Percentiles rank a stretch among this genome's conserved stretches.
These are phyloP conservation scores for Hypsibius dujardini DNA, from an alignment of 1,140 invertebrate genomes.

Conservation along the genomic window DNA sequence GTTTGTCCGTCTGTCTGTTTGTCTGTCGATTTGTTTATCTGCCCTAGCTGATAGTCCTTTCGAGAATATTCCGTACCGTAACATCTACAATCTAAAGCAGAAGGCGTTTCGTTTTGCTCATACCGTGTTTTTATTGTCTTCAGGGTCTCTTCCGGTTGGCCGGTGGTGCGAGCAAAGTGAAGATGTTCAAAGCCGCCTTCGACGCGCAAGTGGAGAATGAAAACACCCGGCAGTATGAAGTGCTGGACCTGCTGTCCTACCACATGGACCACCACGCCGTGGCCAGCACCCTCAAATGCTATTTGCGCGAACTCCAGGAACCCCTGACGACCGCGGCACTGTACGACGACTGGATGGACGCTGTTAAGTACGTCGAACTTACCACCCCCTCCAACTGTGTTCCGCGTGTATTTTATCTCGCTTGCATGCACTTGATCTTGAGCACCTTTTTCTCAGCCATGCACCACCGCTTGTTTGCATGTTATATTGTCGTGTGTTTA, in stretches of 20 bases:
- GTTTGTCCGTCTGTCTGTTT: too few species aligned
- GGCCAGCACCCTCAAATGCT: conserved; percentile 68
- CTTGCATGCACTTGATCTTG: neutral
- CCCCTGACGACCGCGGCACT: conserved; percentile 71
- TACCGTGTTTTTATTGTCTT: conserved; percentile 22
- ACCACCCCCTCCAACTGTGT: conserved; percentile 15
- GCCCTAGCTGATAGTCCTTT: too few species aligned
- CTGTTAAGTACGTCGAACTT: conserved; percentile 38
- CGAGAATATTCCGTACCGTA: too few species aligned
- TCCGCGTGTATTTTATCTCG: neutral
- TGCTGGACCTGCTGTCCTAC: conserved; percentile 31
- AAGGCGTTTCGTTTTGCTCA: too few species aligned
- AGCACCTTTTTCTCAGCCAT: too few species aligned
- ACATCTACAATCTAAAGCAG: too few species aligned
- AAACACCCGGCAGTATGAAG: conserved; percentile 45
- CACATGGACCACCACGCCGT: conserved; percentile 62
- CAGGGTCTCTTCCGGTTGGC: conserved; percentile 75
- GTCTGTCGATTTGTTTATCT: too few species aligned
- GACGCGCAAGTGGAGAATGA: conserved; percentile 64
- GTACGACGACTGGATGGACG: conserved; percentile 70
- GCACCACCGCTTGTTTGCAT: too few species aligned
- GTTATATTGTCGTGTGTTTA: neutral
- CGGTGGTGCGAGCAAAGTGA: conserved; percentile 68
- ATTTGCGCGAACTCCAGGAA: conserved; percentile 81
- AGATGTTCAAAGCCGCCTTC: conserved; percentile 70